phyloP scores from a whole-genome alignment of 2,888 invertebrate species.

The Autographa gamma region DNA sequence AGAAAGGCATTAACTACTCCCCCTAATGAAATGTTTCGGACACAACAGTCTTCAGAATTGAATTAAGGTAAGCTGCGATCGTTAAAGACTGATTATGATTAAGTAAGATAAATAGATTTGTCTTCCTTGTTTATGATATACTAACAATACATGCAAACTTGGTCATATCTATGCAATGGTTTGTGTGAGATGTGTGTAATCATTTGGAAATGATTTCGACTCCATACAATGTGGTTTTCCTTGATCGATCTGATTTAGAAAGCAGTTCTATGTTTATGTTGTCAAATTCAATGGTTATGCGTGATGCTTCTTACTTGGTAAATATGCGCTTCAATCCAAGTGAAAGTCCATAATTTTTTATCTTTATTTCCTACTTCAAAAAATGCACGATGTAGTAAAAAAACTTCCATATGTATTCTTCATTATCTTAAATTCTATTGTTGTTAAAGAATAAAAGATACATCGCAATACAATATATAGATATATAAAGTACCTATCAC shows the following conservation, averaged over 20 bases:
- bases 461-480: too few species aligned
- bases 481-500: too few species aligned
- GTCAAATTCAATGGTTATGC: not conserved
- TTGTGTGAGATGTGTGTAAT: not conserved
- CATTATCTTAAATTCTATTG: too few species aligned
- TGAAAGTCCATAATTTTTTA: too few species aligned
- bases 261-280: not conserved
- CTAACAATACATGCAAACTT: not conserved
- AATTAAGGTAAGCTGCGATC: conserved; percentile 27
- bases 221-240: not conserved
- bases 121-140: not conserved
- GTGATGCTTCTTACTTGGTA: too few species aligned
- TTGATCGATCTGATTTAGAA: not conserved
- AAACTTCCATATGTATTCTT: too few species aligned
- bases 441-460: too few species aligned
- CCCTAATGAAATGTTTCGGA: conserved; percentile 37
- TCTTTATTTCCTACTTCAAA: too few species aligned
- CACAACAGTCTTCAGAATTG: conserved; percentile 19
- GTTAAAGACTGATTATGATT: conserved; percentile 18
- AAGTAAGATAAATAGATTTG: conserved; percentile 13
- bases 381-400: too few species aligned
- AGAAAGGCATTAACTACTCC: not conserved
- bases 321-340: too few species aligned
- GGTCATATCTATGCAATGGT: not conserved
- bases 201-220: not conserved